These are phyloP conservation scores for Aegypius monachus DNA, from an alignment of 2,113 vertebrate genomes.

Conservation along the genomic window DNA sequence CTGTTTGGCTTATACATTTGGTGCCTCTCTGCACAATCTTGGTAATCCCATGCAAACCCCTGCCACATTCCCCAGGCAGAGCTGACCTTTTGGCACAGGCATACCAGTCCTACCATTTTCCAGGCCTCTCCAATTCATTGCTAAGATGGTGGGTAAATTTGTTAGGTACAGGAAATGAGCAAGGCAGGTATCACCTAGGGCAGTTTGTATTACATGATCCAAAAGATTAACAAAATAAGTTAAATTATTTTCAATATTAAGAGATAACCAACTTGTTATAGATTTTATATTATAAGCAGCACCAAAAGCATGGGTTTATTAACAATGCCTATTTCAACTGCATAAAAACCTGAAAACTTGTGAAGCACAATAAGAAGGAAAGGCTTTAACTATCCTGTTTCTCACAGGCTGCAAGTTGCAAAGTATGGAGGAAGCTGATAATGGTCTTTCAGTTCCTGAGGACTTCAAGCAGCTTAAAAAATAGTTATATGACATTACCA, in stretches of 20 bases:
- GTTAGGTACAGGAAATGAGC: neutral
- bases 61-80: neutral
- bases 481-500: neutral
- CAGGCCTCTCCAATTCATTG: neutral
- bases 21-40: neutral
- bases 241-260: neutral
- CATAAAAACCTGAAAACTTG: neutral
- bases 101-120: neutral
- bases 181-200: neutral
- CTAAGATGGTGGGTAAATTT: neutral
- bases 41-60: neutral
- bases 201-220: neutral
- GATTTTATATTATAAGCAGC: neutral
- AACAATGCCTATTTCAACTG: neutral
- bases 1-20: neutral
- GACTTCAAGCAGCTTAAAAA: neutral
- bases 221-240: neutral
- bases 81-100: neutral
- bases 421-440: slow-evolving; percentile 28
- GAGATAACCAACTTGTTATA: neutral
- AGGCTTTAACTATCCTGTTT: neutral
- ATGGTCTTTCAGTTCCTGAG: slow-evolving; percentile 2
- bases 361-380: neutral
- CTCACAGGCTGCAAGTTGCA: neutral
- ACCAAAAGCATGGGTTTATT: neutral